These are phyloP conservation scores for Chionoecetes opilio DNA, from an alignment of 1,140 invertebrate genomes.

Conservation along the genomic window DNA sequence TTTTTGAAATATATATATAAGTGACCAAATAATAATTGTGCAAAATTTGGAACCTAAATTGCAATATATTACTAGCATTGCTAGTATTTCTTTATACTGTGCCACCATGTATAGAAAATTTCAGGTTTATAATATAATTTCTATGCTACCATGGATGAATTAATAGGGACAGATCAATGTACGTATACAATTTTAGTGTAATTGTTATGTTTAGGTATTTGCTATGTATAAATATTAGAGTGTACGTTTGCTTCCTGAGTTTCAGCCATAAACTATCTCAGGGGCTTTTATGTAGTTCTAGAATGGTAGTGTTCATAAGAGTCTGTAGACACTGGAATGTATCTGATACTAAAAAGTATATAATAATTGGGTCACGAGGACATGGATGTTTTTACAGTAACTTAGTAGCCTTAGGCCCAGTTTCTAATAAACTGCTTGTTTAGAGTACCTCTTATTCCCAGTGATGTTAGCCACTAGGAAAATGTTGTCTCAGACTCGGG, in stretches of 20 bases:
- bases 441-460: conserved; percentile 31
- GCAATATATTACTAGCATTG: conserved; percentile 54
- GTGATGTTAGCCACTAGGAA: conserved; percentile 21
- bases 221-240: conserved; percentile 73
- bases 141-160: conserved; percentile 76
- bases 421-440: conserved; percentile 66
- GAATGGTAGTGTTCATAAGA: conserved; percentile 71
- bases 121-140: conserved; percentile 75
- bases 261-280: conserved; percentile 71
- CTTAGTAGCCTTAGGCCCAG: conserved; percentile 69
- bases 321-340: conserved; percentile 72
- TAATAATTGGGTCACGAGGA: conserved; percentile 72
- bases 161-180: conserved; percentile 77
- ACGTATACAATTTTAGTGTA: conserved; percentile 75
- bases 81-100: neutral
- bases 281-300: conserved; percentile 76
- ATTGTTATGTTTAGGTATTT: conserved; percentile 68
- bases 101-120: conserved; percentile 62
- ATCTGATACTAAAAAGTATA: conserved; percentile 68
- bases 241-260: conserved; percentile 75
- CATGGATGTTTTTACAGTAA: conserved; percentile 61
- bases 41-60: conserved; percentile 45
- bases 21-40: no score
- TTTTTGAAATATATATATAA: no score
- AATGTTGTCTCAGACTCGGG: conserved; percentile 68